Evolutionary conservation across 2,888 invertebrate genomes (phyloP).

Genomic region (Dilophus febrilis): DNA sequence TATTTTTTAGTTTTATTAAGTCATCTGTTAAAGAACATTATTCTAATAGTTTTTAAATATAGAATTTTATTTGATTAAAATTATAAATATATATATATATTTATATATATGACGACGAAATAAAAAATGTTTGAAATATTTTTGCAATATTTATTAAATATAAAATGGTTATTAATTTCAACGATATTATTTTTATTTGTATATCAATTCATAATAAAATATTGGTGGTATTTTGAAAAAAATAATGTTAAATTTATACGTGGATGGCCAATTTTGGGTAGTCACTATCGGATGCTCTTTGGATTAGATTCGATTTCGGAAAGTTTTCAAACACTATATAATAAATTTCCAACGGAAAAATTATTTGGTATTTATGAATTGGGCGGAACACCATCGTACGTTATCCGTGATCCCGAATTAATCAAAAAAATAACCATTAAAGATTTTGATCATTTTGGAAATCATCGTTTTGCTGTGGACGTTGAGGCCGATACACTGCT

Average conservation of each 20-base stretch:
- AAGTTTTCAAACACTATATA: neutral
- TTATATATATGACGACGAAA: no score
- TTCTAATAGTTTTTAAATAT: no score
- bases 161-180: neutral
- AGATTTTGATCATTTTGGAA: no score
- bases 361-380: slow-evolving; percentile 29
- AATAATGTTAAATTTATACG: slow-evolving; percentile 2
- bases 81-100: no score
- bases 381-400: slow-evolving; percentile 15
- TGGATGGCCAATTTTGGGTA: slow-evolving; percentile 2
- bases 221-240: slow-evolving; percentile 1
- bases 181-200: neutral
- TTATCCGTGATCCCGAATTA: slow-evolving; percentile 28
- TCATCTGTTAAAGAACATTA: no score
- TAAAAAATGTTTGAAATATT: no score
- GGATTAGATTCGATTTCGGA: neutral
- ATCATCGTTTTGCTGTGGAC: slow-evolving; percentile 29
- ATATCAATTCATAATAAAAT: neutral
- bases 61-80: no score
- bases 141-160: no score
- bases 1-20: no score
- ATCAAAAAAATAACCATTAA: slow-evolving; percentile 28
- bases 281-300: neutral
- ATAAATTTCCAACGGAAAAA: slow-evolving; percentile 2
- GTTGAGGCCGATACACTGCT: slow-evolving; percentile 32